phyloP scores from a whole-genome alignment of 2,113 vertebrate genomes.

The Taxidea taxus region DNA sequence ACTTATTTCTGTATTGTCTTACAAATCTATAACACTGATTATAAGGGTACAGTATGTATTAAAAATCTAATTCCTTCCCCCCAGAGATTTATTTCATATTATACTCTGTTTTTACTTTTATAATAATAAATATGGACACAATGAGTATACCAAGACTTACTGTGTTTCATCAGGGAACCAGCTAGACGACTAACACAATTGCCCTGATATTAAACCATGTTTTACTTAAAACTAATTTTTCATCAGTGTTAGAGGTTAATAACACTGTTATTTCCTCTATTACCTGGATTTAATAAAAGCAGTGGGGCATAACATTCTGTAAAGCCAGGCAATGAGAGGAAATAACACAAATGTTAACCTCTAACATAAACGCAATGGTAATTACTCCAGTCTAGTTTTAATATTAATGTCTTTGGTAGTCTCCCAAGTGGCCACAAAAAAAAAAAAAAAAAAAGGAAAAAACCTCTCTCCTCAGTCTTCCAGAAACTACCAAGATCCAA shows the following conservation, averaged over 20 bases:
- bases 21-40: slow-evolving; percentile 1
- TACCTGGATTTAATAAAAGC: slow-evolving; percentile 83
- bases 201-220: slow-evolving; percentile 56
- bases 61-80: slow-evolving; percentile 8
- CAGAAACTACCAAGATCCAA: slow-evolving; percentile 62
- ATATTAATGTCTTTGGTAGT: slow-evolving; percentile 80
- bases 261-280: slow-evolving; percentile 83
- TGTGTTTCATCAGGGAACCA: not conserved
- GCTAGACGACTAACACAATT: slow-evolving; percentile 21
- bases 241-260: slow-evolving; percentile 84
- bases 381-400: slow-evolving; percentile 76
- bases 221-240: slow-evolving; percentile 80
- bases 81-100: not conserved
- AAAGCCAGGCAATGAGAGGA: slow-evolving; percentile 80
- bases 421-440: slow-evolving; percentile 59
- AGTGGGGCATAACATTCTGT: slow-evolving; percentile 80
- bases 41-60: not conserved
- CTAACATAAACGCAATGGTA: slow-evolving; percentile 82
- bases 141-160: slow-evolving; percentile 52
- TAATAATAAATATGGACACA: not conserved
- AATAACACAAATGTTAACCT: slow-evolving; percentile 82
- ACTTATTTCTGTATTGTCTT: not conserved
- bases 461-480: slow-evolving; percentile 8
- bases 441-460: not conserved
- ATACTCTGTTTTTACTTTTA: not conserved